These are phyloP conservation scores for Trichogramma pretiosum DNA, from an alignment of 1,140 invertebrate genomes.

Conservation along the genomic window DNA sequence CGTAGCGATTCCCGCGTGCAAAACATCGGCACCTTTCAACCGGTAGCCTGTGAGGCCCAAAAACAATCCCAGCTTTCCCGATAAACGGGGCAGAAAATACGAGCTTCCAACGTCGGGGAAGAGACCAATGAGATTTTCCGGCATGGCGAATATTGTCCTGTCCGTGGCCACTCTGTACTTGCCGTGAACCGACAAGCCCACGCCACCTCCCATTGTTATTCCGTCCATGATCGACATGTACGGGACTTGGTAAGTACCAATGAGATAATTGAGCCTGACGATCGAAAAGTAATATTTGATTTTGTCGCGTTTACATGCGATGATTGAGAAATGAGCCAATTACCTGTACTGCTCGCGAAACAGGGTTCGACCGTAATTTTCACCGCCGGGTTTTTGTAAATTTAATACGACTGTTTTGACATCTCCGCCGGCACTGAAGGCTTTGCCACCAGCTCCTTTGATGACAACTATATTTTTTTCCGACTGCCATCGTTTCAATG, in stretches of 20 bases:
- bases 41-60: slow-evolving; percentile 85
- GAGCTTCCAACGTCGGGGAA: slow-evolving; percentile 95
- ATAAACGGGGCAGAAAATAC: slow-evolving; percentile 81
- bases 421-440: slow-evolving; percentile 98
- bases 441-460: slow-evolving; percentile 84
- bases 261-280: slow-evolving; percentile 73
- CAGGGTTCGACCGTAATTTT: slow-evolving; percentile 61
- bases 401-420: slow-evolving; percentile 71
- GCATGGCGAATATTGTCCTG: slow-evolving; percentile 94
- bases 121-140: slow-evolving; percentile 89
- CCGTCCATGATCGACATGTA: slow-evolving; percentile 93
- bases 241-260: slow-evolving; percentile 83
- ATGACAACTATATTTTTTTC: slow-evolving; percentile 78
- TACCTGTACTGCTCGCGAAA: slow-evolving; percentile 83
- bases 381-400: slow-evolving; percentile 52
- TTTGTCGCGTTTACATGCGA: slow-evolving; percentile 7
- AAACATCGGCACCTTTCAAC: slow-evolving; percentile 72
- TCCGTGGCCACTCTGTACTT: slow-evolving; percentile 92
- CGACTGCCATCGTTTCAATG: slow-evolving; percentile 80
- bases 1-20: slow-evolving; percentile 86
- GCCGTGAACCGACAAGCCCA: slow-evolving; percentile 90
- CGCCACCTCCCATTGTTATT: slow-evolving; percentile 98
- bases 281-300: too few species aligned
- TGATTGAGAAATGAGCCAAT: slow-evolving; percentile 13
- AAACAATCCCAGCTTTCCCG: slow-evolving; percentile 82